Percentiles rank a stretch among this genome's conserved stretches.
phyloP scores from a whole-genome alignment of 2,797 vertebrate species.

The Sphaeramia orbicularis region DNA sequence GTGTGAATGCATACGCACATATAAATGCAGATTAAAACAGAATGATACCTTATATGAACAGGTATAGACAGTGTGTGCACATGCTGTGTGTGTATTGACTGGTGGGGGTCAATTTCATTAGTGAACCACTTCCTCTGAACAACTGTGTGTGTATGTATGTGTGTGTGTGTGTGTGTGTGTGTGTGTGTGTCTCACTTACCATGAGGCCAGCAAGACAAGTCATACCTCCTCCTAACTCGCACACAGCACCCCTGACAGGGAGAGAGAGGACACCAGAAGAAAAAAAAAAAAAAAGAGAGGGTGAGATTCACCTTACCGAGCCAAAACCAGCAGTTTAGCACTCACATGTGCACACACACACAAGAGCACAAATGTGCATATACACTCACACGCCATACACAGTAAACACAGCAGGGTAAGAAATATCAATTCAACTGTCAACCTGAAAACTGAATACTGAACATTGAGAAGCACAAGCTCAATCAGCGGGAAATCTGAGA shows the following conservation, averaged over 20 bases:
- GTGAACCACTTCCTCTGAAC: constrained; percentile 27
- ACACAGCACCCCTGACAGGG: constrained; percentile 96
- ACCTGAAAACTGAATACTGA: constrained; percentile 78
- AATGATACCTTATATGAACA: constrained; percentile 40
- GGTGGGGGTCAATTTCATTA: constrained; percentile 60
- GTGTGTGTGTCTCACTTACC: constrained; percentile 88
- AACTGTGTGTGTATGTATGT: constrained; percentile 24
- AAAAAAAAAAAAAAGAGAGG: constrained; percentile 38
- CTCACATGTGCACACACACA: constrained; percentile 29
- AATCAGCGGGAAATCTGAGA: constrained; percentile 75
- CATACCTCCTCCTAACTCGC: constrained; percentile 99
- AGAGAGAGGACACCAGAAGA: constrained; percentile 34
- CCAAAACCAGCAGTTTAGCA: constrained; percentile 59
- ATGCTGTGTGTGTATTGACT: constrained; percentile 63
- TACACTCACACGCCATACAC: constrained; percentile 30
- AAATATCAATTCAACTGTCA: constrained; percentile 81
- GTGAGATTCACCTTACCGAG: constrained; percentile 79
- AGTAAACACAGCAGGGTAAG: constrained; percentile 69
- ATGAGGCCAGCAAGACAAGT: constrained; percentile 99
- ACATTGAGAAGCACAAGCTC: constrained; percentile 78
- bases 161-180: constrained; percentile 11
- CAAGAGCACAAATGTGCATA: constrained; percentile 4
- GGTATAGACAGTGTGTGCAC: constrained; percentile 39
- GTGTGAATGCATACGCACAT: constrained; percentile 3
- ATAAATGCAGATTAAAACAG: constrained; percentile 6